Conservation (phyloP, 37 sponge, comb jelly and placozoan species). For the Chondrilla cf. caribensis region DNA sequence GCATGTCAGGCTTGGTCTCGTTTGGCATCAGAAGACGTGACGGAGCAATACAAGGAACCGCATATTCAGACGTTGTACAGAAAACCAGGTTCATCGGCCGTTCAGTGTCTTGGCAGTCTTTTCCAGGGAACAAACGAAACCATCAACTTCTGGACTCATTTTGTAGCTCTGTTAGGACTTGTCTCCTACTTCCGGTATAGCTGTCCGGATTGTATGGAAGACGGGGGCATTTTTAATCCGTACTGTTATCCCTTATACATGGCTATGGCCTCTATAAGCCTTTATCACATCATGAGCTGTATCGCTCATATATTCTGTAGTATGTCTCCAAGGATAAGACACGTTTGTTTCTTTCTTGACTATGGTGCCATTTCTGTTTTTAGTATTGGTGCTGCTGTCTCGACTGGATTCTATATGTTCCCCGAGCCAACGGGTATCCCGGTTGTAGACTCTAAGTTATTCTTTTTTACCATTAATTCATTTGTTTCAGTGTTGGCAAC, state of each 20-base stretch:
- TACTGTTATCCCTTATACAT: conserved; percentile 25
- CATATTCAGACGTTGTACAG: conserved; percentile 14
- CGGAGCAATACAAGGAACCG: conserved; percentile 42
- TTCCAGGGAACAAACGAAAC: conserved; percentile 52
- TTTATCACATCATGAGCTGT: conserved; percentile 23
- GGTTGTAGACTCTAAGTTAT: conserved; percentile 15
- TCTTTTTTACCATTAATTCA: conserved; percentile 1
- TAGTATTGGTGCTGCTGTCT: conserved; percentile 20
- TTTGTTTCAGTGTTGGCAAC: not conserved
- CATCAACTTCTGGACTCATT: conserved; percentile 46
- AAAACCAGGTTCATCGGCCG: conserved; percentile 23
- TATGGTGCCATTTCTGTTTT: conserved; percentile 52
- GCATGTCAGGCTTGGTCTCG: too few relatives aligned
- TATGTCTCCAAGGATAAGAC: conserved; percentile 45
- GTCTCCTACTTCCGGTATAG: not conserved
- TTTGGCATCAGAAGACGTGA: conserved; percentile 3
- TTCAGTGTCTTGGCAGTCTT: conserved; percentile 20
- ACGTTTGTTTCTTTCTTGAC: conserved; percentile 58
- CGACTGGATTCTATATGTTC: conserved; percentile 21
- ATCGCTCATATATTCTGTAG: conserved; percentile 47
- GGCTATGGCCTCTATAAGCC: not conserved
- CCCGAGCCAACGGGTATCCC: conserved; percentile 19
- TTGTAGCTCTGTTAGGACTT: not conserved
- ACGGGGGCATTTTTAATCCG: not conserved
- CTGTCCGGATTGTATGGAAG: not conserved